Evolutionary conservation across 1,140 invertebrate genomes (phyloP), one percentile per base, ranked within the genome.

Genomic region (Argopecten irradians): DNA sequence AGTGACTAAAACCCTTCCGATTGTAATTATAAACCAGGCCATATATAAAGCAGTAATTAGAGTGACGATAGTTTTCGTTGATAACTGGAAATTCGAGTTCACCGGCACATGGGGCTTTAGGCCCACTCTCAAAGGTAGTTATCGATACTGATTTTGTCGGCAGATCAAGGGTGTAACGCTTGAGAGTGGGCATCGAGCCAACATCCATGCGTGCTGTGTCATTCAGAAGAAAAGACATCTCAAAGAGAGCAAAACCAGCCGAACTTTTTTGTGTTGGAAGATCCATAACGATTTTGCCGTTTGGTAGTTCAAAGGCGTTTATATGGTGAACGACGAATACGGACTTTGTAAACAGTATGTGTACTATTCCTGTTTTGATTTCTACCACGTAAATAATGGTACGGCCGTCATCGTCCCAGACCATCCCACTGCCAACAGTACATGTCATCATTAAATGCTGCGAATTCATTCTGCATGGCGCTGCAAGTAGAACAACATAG

Each of bases 61-160:
- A 55, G 0, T 87, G 88, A 9, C 93, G 91, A 85, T 89, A 91
- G 5, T 83, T 46, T 86, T 93, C 92, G 85, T 95, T 95, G 22
- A 95, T 94, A 16, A 90, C 89, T 1, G 94, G 94, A 90, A 95
- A 91, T 83, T 95, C 94, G 13, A 94, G 82, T 34, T 85, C 82
- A 33, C 83, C 85, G 0, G 92, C 83, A 84, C 92, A 92, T 0
- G 91, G 89, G 7, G 85, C n/a, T 14, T 34, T 83, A 0, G 43
- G 19, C 34, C 88, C 71, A 16, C 39, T 28, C 11, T 87, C 34
- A 43, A 93, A 91, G 8, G 36, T 34, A 13, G 39, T 82, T 13
- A 85, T 22, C 19, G 13, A 86, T 16, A 92, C 85, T 16, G 71
- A 39, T 33, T 91, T 89, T 22, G 35, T 86, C 11, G 71, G 28